Conservation (phyloP, 2,888 invertebrate species). For the Dolomedes plantarius region DNA sequence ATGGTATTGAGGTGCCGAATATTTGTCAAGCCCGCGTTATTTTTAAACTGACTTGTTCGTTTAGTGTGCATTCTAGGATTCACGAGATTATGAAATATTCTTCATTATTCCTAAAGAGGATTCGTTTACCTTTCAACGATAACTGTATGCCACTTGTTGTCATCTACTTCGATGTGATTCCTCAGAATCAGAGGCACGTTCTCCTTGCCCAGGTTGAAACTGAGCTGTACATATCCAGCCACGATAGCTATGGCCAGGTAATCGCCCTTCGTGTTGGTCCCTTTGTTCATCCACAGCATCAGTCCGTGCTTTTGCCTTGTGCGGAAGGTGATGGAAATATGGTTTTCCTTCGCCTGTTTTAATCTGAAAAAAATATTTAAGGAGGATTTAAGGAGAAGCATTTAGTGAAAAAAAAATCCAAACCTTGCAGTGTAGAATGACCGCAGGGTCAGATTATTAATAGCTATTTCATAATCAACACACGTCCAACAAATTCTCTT, state of each 20-base stretch:
- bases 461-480: too few species aligned
- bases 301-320: slow-evolving; percentile 83
- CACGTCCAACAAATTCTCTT: too few species aligned
- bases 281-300: slow-evolving; percentile 85
- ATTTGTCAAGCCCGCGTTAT: too few species aligned
- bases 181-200: slow-evolving; percentile 78
- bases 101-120: too few species aligned
- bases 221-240: slow-evolving; percentile 84
- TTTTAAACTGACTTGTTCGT: too few species aligned
- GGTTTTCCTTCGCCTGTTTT: slow-evolving; percentile 83
- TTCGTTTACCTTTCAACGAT: slow-evolving; percentile 80
- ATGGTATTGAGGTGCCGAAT: too few species aligned
- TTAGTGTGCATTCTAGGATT: too few species aligned
- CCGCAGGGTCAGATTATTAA: too few species aligned
- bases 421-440: too few species aligned
- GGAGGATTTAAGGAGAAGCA: not conserved
- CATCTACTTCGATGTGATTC: slow-evolving; percentile 81
- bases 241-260: slow-evolving; percentile 85
- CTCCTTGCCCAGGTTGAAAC: slow-evolving; percentile 82
- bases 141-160: slow-evolving; percentile 87
- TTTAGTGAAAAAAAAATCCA: not conserved
- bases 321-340: slow-evolving; percentile 85
- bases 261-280: slow-evolving; percentile 82
- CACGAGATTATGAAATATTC: too few species aligned
- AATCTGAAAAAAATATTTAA: slow-evolving; percentile 79